These are phyloP conservation scores for Rhinophrynus dorsalis DNA, from an alignment of 2,797 vertebrate genomes.

Conservation along the genomic window DNA sequence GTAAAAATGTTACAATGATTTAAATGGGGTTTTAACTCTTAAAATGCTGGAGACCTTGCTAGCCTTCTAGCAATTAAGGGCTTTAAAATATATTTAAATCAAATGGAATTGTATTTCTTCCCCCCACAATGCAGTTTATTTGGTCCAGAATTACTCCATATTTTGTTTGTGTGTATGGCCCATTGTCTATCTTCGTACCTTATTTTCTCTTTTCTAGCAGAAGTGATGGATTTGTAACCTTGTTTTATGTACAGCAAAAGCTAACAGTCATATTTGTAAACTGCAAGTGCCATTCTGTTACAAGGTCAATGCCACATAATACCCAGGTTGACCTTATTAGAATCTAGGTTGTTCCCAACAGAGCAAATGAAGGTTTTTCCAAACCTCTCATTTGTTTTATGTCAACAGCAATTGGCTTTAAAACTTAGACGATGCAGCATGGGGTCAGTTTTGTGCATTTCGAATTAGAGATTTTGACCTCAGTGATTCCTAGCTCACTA, in stretches of 20 bases:
- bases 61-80: no score
- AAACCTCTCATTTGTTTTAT: conserved; percentile 46
- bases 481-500: not conserved
- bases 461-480: conserved; percentile 34
- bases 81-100: no score
- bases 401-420: conserved; percentile 46
- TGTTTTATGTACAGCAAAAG: conserved; percentile 23
- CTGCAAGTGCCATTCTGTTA: conserved; percentile 12
- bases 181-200: not conserved
- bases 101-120: no score
- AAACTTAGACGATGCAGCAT: conserved; percentile 13
- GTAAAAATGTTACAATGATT: no score
- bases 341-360: conserved; percentile 30
- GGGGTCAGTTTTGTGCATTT: conserved; percentile 34
- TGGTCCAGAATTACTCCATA: no score
- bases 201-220: not conserved
- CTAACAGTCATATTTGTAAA: conserved; percentile 24
- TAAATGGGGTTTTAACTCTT: no score
- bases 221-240: conserved; percentile 9
- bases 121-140: no score
- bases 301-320: conserved; percentile 35
- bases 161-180: no score
- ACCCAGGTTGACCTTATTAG: conserved; percentile 38
- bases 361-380: conserved; percentile 34
- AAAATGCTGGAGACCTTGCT: no score